phyloP scores from a whole-genome alignment of 1,140 invertebrate species.

The Neoseiulus cucumeris region DNA sequence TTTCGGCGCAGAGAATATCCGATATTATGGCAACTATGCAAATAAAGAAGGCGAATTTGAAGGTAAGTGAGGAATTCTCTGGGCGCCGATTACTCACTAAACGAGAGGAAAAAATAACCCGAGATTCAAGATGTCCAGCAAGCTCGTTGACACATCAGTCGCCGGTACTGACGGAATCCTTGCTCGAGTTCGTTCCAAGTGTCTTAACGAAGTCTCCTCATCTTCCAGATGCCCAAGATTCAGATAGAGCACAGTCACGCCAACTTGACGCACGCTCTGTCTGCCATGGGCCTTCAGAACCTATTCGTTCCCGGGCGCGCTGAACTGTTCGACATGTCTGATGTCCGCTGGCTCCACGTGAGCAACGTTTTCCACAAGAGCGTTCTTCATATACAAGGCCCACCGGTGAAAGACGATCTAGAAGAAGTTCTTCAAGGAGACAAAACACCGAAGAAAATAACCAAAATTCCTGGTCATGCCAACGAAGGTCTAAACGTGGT shows the following conservation, averaged over 20 bases:
- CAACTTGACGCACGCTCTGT: slow-evolving; percentile 19
- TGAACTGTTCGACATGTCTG: slow-evolving; percentile 19
- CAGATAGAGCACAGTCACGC: slow-evolving; percentile 18
- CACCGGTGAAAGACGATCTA: not conserved
- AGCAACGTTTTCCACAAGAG: slow-evolving; percentile 22
- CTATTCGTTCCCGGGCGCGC: slow-evolving; percentile 21
- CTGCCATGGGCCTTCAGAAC: slow-evolving; percentile 19
- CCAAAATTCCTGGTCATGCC: not conserved
- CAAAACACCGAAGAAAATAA: not conserved
- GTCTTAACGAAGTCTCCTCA: not conserved
- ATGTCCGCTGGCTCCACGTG: slow-evolving; percentile 21
- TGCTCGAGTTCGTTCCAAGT: not conserved
- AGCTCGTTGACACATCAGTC: too few relatives aligned
- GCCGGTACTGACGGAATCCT: too few relatives aligned
- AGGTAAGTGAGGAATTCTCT: slow-evolving; percentile 17
- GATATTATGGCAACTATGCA: slow-evolving; percentile 21
- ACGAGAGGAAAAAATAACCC: too few relatives aligned
- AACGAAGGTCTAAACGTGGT: slow-evolving; percentile 14
- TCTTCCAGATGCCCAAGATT: slow-evolving; percentile 20
- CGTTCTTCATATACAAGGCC: slow-evolving; percentile 17
- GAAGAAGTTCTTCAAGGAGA: not conserved
- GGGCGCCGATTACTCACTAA: not conserved
- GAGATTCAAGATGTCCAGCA: too few relatives aligned
- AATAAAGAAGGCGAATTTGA: slow-evolving; percentile 17
- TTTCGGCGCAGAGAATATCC: slow-evolving; percentile 20